A percentile compares a stretch with the other conserved stretches of the same genome.
These are phyloP conservation scores for Eulacestoma nigropectus DNA, from an alignment of 2,113 vertebrate species.

Conservation along the genomic window DNA sequence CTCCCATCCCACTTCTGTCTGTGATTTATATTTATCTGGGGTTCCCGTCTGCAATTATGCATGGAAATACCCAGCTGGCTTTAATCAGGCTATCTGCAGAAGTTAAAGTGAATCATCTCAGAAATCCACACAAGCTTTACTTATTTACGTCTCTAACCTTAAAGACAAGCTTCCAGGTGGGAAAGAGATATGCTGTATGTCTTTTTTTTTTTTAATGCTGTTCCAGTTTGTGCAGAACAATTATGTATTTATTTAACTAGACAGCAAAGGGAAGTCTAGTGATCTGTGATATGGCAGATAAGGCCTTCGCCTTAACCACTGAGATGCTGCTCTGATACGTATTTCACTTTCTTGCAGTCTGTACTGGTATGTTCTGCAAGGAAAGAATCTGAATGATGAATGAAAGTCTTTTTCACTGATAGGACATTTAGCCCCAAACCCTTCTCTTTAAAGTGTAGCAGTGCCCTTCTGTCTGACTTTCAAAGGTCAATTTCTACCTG, in stretches of 20 bases:
- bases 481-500: not conserved
- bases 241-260: not conserved
- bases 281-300: not conserved
- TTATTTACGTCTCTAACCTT: not conserved
- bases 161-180: not conserved
- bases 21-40: not conserved
- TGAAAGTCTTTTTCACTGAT: not conserved
- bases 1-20: not conserved
- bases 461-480: conserved; percentile 11
- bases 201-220: not conserved
- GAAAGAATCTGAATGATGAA: not conserved
- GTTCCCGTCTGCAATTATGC: not conserved
- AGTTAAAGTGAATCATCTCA: not conserved
- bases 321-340: not conserved
- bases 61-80: not conserved
- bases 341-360: not conserved
- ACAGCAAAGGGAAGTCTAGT: not conserved
- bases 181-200: not conserved
- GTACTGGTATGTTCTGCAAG: not conserved
- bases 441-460: not conserved
- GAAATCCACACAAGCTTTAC: not conserved
- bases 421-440: not conserved
- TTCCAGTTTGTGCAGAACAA: not conserved
- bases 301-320: not conserved
- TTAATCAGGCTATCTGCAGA: not conserved